Evolutionary conservation across 30 jellyfish, hydroid and myxozoan species (phyloP).

Genomic region (Phacellophora camtschatica): DNA sequence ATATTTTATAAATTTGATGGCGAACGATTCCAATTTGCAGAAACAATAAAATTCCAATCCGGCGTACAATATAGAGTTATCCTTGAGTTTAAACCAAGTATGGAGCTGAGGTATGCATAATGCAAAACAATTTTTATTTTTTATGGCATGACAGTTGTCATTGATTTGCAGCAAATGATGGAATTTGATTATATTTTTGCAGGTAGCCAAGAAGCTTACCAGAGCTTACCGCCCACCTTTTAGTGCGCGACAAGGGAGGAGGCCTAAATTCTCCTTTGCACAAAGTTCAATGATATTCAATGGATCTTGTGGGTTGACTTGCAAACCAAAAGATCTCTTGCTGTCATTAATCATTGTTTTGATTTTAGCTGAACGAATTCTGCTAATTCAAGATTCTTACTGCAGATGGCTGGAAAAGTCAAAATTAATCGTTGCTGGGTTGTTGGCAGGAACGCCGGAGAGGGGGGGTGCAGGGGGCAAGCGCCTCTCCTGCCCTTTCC

Average conservation of each 20-base stretch:
- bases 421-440: not conserved
- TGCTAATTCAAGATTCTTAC: not conserved
- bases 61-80: slow-evolving; percentile 72
- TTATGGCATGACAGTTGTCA: not conserved
- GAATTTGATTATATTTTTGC: not conserved
- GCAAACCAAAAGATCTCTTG: slow-evolving; percentile 44
- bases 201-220: not conserved
- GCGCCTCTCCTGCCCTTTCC: too few species aligned
- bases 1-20: slow-evolving; percentile 89
- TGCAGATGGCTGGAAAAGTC: slow-evolving; percentile 44
- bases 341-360: slow-evolving; percentile 50
- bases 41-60: slow-evolving; percentile 72
- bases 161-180: not conserved
- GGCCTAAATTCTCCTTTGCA: not conserved
- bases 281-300: not conserved
- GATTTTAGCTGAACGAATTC: slow-evolving; percentile 26
- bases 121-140: not conserved
- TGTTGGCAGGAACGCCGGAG: not conserved
- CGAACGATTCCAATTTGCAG: slow-evolving; percentile 74
- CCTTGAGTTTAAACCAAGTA: slow-evolving; percentile 76
- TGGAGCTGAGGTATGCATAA: slow-evolving; percentile 65
- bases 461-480: not conserved
- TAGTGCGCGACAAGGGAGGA: not conserved
- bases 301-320: slow-evolving; percentile 29
- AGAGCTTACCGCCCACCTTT: not conserved